Conservation (phyloP, 1,140 invertebrate species). For the Meteorus sp. region DNA sequence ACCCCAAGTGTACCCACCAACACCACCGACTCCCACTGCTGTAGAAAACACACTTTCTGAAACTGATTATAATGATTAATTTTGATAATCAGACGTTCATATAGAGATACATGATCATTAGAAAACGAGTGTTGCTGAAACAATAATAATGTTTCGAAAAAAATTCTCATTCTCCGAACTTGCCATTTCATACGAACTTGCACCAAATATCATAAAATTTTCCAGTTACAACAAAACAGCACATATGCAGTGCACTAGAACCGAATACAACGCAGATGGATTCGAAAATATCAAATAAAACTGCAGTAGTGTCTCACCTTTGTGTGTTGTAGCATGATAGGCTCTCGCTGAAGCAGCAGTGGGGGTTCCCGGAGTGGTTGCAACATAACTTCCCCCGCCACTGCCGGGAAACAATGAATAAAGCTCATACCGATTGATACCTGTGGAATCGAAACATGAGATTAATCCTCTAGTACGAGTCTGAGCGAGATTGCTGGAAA, state of each 20-base stretch:
- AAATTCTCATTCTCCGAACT: too few relatives aligned
- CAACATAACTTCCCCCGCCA: conserved; percentile 53
- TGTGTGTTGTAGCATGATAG: conserved; percentile 62
- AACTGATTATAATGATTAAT: conserved; percentile 52
- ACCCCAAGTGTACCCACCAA: conserved; percentile 65
- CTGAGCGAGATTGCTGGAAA: too few relatives aligned
- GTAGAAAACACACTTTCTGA: conserved; percentile 69
- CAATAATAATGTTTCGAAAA: too few relatives aligned
- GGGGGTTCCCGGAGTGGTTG: conserved; percentile 56
- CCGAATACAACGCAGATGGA: neutral
- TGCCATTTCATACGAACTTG: too few relatives aligned
- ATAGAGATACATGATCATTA: neutral
- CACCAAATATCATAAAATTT: too few relatives aligned
- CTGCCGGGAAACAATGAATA: conserved; percentile 63
- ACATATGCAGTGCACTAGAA: neutral
- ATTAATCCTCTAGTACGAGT: too few relatives aligned
- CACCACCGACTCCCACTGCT: conserved; percentile 57
- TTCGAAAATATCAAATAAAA: neutral
- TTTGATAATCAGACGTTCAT: neutral
- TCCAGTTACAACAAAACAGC: too few relatives aligned
- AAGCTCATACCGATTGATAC: conserved; percentile 61
- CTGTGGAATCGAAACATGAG: conserved; percentile 45
- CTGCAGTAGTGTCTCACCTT: conserved; percentile 46
- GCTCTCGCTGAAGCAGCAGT: conserved; percentile 55
- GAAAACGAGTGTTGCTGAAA: too few relatives aligned